Percentiles rank a stretch among this genome's conserved stretches.
Evolutionary conservation across 2,113 vertebrate genomes (phyloP).

Genomic region (Tautogolabrus adspersus): DNA sequence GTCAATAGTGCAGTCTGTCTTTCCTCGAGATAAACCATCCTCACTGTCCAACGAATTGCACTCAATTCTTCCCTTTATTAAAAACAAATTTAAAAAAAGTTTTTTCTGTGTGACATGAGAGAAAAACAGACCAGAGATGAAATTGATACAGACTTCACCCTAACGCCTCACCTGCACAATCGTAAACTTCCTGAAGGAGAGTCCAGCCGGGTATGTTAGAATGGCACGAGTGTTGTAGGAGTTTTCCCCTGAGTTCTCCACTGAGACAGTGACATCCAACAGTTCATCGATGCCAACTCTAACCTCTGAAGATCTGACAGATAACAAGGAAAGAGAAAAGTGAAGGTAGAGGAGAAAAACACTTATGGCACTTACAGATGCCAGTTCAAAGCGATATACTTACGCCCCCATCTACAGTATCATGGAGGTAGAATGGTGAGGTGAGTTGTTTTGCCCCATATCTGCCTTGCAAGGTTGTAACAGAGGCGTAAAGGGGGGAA

Average conservation of each 20-base stretch:
- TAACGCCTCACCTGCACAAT: conserved; percentile 68
- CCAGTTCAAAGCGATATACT: too few species aligned
- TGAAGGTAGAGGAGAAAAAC: not conserved
- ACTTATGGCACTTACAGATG: too few species aligned
- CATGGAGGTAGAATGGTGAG: too few species aligned
- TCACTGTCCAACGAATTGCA: conserved; percentile 78
- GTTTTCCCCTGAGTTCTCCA: conserved; percentile 86
- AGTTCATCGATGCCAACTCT: conserved; percentile 83
- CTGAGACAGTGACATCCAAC: conserved; percentile 77
- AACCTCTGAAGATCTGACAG: conserved; percentile 67
- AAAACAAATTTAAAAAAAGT: not conserved
- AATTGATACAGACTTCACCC: not conserved
- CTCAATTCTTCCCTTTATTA: conserved; percentile 76
- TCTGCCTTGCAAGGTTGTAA: too few species aligned
- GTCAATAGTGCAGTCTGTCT: conserved; percentile 80
- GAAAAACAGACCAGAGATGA: not conserved
- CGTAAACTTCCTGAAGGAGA: conserved; percentile 83
- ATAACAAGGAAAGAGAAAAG: not conserved
- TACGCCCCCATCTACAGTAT: too few species aligned
- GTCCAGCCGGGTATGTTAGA: conserved; percentile 81
- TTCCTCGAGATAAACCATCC: conserved; percentile 15
- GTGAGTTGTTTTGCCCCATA: too few species aligned
- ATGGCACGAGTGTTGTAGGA: conserved; percentile 82
- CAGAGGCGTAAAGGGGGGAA: too few species aligned
- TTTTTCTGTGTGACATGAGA: not conserved